A percentile compares a stretch with the other conserved stretches of the same genome.
These are phyloP conservation scores for Ferrisia virgata DNA, from an alignment of 2,888 invertebrate species.

Conservation along the genomic window DNA sequence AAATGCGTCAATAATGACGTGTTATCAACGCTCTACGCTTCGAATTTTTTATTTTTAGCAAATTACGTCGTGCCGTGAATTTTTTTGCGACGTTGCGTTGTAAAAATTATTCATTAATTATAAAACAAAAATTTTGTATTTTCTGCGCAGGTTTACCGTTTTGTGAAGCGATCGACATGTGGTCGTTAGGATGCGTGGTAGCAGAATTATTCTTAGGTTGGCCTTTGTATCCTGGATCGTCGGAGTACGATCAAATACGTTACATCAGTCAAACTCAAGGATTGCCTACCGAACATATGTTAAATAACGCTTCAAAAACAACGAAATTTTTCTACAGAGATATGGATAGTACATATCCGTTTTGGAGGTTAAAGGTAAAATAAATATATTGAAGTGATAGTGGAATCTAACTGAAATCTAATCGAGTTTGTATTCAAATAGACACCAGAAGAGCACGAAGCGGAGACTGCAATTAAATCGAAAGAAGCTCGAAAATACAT, in stretches of 20 bases:
- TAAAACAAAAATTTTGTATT: background rate
- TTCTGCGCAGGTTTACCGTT: constrained; percentile 74
- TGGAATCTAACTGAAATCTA: constrained; percentile 1
- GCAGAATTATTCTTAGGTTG: constrained; percentile 98
- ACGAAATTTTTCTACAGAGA: constrained; percentile 97
- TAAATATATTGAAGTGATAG: background rate
- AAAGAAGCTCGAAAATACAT: constrained; percentile 99
- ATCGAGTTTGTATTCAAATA: constrained; percentile 52
- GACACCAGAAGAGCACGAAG: constrained; percentile 97
- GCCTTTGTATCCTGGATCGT: constrained; percentile 98
- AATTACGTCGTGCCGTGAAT: background rate
- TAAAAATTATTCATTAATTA: background rate
- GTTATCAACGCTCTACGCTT: constrained; percentile 15
- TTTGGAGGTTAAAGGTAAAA: constrained; percentile 61
- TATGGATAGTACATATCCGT: constrained; percentile 73
- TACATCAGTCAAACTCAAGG: constrained; percentile 97
- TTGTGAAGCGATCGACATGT: constrained; percentile 99
- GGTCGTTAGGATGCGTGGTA: constrained; percentile 99
- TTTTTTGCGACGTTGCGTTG: background rate
- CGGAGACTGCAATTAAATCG: constrained; percentile 95
- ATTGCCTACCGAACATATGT: constrained; percentile 95
- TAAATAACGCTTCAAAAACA: constrained; percentile 94
- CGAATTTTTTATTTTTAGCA: background rate
- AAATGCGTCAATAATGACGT: constrained; percentile 18
- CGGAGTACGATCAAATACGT: constrained; percentile 97